Base-by-base conservation (phyloP, 92 coral and sea anemone genomes). In the Porites cylindrica region DNA sequence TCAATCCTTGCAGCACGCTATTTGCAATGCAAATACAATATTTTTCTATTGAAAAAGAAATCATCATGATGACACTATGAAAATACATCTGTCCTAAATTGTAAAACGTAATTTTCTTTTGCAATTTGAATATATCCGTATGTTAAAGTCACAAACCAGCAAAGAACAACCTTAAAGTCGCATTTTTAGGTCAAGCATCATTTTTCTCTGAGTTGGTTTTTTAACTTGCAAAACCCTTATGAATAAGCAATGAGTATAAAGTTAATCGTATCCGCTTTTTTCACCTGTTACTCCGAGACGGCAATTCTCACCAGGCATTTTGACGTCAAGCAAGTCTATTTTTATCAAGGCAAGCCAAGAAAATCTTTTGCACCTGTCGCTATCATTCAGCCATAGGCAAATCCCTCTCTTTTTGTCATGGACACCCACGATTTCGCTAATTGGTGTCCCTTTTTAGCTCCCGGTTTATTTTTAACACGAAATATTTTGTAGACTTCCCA, bases 301-400 rank as follows among this genome's bases (percentile, higher is more conserved):
- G 73, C 79, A 62, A 74, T 75, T 26, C 87, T 63, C 87, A 73
- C 80, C 73, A 64, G 63, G 78, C 26, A 83, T 83, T 56, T 72
- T 83, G 87, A 83, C 87, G 87, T 83, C 87, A 74, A 62, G 54
- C 70, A 60, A 63, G 80, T 64, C 74, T 83, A 83, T 83, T 83
- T 83, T 83, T 83, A 83, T 83, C 87, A 51, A 9, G 87, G 51
- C 29, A 73, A 23, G 66, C 87, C 64, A 83, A 83, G 81, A 74
- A 83, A 83, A 75, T 51, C 80, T 47, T 32, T 14, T 47, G 71
- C 87, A 83, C 87, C 87, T 83, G 87, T 47, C 67, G 47, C 64
- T 59, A 11, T 51, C 21, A 74, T 83, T 83, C 73, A 74, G 51
- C 66, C 80, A 23, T 74, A 14, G 80, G 87, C 87, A 83, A 83